Evolutionary conservation across 2,113 vertebrate species (phyloP).

Genomic region (Calyptomena viridis): DNA sequence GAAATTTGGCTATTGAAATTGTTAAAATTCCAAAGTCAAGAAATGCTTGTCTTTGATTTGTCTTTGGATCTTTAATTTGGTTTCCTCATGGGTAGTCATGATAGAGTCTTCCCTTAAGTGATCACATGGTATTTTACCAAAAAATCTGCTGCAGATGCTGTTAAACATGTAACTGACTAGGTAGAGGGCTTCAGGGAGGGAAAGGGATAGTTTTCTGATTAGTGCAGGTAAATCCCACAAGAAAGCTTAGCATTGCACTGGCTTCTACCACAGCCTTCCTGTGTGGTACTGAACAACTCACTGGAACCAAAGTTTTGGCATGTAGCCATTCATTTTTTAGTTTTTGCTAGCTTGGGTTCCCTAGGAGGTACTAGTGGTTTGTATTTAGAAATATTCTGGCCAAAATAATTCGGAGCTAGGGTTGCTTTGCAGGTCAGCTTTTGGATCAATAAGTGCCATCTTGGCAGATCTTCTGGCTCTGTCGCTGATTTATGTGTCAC

Average conservation of each 20-base stretch:
- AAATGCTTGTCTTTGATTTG: neutral
- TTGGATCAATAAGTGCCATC: neutral
- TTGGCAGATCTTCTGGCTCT: slow-evolving; percentile 18
- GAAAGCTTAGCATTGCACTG: neutral
- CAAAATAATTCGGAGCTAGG: neutral
- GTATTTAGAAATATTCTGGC: neutral
- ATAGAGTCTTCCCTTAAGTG: neutral
- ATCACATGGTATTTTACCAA: neutral
- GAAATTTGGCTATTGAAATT: neutral
- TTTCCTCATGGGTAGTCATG: neutral
- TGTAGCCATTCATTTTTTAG: neutral
- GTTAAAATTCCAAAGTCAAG: neutral
- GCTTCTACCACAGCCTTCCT: neutral
- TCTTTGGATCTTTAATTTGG: neutral
- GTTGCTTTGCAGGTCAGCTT: neutral
- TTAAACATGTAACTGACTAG: neutral
- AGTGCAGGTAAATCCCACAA: neutral
- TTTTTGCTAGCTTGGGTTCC: neutral
- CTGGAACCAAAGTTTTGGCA: neutral
- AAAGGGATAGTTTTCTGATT: neutral
- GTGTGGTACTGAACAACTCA: neutral
- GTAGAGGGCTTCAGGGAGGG: neutral
- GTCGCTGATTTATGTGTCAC: neutral
- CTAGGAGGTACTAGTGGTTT: neutral
- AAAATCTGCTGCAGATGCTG: neutral